These are phyloP conservation scores for Promerops cafer DNA, from an alignment of 2,113 vertebrate species.

Conservation along the genomic window DNA sequence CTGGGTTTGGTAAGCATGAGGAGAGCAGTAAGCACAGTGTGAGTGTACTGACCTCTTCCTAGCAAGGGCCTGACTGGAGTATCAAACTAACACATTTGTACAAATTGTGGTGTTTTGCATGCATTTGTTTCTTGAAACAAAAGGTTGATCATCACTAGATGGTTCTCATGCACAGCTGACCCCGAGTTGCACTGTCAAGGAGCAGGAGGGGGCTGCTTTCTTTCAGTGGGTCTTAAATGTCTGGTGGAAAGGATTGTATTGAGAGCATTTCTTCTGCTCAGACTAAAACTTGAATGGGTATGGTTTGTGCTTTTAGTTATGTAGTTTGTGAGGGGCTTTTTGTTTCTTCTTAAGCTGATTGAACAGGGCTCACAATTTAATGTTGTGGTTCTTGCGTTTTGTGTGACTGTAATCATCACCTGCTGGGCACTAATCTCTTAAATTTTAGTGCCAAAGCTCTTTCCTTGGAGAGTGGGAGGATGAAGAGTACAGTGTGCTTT, in stretches of 20 bases:
- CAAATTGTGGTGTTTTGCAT: fast-evolving
- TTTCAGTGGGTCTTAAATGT: neutral
- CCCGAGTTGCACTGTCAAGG: neutral
- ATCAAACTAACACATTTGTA: neutral
- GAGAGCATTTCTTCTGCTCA: neutral
- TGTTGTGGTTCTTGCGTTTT: fast-evolving
- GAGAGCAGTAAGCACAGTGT: too few relatives aligned
- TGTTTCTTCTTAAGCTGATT: neutral
- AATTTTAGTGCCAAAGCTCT: neutral
- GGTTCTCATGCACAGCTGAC: neutral
- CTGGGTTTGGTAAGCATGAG: neutral
- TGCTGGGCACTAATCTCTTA: neutral
- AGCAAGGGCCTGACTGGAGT: neutral
- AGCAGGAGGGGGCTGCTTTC: neutral
- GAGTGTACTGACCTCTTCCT: neutral
- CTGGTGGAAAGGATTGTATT: neutral
- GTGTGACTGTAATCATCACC: neutral
- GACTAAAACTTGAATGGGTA: fast-evolving
- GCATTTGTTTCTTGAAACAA: neutral
- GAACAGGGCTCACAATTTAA: fast-evolving
- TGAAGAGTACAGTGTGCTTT: neutral
- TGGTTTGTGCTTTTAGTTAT: neutral
- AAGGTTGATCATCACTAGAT: fast-evolving
- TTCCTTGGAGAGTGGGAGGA: neutral
- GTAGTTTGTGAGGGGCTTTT: neutral